phyloP scores from a whole-genome alignment of 2,113 vertebrate genomes.

The Catharus minimus region DNA sequence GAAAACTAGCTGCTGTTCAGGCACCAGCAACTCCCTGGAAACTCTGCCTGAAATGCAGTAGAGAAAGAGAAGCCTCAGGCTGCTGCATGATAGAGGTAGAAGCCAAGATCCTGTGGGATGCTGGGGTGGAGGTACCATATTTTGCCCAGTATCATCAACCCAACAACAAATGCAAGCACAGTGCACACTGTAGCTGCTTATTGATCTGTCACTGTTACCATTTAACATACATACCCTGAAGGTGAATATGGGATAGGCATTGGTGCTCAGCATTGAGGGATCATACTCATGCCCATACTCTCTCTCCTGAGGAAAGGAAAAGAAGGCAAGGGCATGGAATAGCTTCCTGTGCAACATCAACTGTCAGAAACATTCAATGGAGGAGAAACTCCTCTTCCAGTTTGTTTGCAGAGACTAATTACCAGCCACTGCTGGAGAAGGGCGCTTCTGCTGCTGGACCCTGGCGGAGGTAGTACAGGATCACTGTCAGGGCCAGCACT shows the following conservation, averaged over 20 bases:
- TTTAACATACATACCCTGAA: constrained; percentile 1
- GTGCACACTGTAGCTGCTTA: constrained; percentile 37
- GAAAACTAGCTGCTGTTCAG: constrained; percentile 39
- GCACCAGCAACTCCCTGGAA: neutral
- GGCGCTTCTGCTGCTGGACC: constrained; percentile 39
- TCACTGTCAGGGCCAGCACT: constrained; percentile 33
- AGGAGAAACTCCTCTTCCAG: constrained; percentile 65
- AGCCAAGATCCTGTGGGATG: constrained; percentile 31
- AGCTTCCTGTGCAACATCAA: constrained; percentile 50
- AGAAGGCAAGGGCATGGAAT: constrained; percentile 32
- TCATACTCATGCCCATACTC: neutral
- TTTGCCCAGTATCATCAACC: constrained; percentile 2
- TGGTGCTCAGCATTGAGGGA: constrained; percentile 43
- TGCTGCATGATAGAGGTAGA: constrained; percentile 54
- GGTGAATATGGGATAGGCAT: constrained; percentile 37
- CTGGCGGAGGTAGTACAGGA: constrained; percentile 46
- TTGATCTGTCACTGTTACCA: neutral
- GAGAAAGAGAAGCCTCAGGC: constrained; percentile 18
- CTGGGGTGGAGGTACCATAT: neutral
- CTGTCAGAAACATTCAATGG: constrained; percentile 31
- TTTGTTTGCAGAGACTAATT: constrained; percentile 48
- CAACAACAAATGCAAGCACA: constrained; percentile 14
- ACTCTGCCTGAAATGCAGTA: constrained; percentile 25
- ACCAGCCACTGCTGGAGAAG: constrained; percentile 42
- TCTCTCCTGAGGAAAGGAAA: constrained; percentile 32